These are phyloP conservation scores for Formicarius rufipectus DNA, from an alignment of 2,113 vertebrate species.

Conservation along the genomic window DNA sequence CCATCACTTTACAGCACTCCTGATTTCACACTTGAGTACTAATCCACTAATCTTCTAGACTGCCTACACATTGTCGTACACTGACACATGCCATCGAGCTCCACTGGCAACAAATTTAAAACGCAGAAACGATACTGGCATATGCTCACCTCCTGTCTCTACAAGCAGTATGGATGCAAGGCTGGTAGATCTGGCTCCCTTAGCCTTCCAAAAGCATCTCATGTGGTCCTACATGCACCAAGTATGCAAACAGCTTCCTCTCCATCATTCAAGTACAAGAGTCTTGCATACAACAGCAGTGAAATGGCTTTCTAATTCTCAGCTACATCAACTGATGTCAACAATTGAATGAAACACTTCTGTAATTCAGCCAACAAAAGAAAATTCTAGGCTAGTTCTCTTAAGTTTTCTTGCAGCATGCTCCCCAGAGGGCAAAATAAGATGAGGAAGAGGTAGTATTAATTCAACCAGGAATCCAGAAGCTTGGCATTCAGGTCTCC, in stretches of 20 bases:
- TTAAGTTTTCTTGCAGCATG: neutral
- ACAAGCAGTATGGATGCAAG: neutral
- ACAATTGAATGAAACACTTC: neutral
- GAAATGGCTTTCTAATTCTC: neutral
- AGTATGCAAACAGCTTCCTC: neutral
- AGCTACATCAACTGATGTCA: neutral
- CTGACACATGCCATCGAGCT: neutral
- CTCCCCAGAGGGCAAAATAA: neutral
- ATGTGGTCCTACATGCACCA: neutral
- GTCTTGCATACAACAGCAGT: neutral
- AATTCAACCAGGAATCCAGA: neutral
- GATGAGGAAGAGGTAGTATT: neutral
- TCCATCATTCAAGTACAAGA: neutral
- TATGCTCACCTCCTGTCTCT: neutral
- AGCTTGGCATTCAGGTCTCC: neutral
- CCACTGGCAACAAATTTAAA: neutral
- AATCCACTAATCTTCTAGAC: conserved; percentile 41
- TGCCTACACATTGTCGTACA: neutral
- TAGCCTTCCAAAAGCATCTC: neutral
- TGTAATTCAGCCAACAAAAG: neutral
- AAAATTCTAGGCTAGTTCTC: neutral
- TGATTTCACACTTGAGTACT: conserved; percentile 42
- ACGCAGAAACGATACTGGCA: neutral
- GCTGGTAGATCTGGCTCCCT: neutral
- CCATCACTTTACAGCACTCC: neutral